A percentile compares a stretch with the other conserved stretches of the same genome.
These are phyloP conservation scores for Mellilla xanthometata DNA, from an alignment of 2,888 invertebrate genomes.

Conservation along the genomic window DNA sequence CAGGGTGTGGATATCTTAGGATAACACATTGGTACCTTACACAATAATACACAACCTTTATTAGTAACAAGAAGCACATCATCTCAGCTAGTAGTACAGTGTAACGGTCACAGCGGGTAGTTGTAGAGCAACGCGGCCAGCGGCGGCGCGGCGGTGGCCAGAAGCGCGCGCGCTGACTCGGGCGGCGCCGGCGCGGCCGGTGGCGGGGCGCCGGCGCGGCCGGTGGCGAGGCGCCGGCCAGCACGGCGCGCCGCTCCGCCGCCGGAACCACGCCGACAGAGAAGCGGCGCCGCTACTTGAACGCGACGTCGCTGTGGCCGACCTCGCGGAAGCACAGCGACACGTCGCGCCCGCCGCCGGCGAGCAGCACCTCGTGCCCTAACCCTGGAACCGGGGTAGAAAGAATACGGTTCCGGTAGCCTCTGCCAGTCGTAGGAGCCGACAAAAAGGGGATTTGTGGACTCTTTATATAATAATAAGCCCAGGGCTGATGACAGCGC, in stretches of 20 bases:
- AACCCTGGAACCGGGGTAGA: no score
- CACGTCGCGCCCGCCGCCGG: constrained; percentile 93
- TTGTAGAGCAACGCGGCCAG: constrained; percentile 44
- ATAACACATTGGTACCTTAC: no score
- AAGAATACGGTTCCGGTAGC: no score
- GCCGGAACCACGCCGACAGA: constrained; percentile 52
- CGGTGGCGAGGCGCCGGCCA: constrained; percentile 13
- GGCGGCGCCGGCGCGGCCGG: constrained; percentile 12
- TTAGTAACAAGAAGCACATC: no score
- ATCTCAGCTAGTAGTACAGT: not conserved
- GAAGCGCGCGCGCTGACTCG: constrained; percentile 32
- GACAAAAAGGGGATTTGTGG: no score
- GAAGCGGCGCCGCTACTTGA: constrained; percentile 78
- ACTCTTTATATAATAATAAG: no score
- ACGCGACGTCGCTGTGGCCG: constrained; percentile 97
- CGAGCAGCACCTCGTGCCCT: constrained; percentile 90
- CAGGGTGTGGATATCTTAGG: no score
- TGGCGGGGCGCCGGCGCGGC: no score
- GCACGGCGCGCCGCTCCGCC: constrained; percentile 39
- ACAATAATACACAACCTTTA: no score
- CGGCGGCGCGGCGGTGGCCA: constrained; percentile 49
- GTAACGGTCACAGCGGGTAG: constrained; percentile 37
- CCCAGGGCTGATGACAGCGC: no score
- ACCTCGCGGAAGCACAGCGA: constrained; percentile 98
- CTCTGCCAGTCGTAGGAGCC: no score